Conservation (phyloP, 2,797 vertebrate species). For the Silurus lanzhouensis region DNA sequence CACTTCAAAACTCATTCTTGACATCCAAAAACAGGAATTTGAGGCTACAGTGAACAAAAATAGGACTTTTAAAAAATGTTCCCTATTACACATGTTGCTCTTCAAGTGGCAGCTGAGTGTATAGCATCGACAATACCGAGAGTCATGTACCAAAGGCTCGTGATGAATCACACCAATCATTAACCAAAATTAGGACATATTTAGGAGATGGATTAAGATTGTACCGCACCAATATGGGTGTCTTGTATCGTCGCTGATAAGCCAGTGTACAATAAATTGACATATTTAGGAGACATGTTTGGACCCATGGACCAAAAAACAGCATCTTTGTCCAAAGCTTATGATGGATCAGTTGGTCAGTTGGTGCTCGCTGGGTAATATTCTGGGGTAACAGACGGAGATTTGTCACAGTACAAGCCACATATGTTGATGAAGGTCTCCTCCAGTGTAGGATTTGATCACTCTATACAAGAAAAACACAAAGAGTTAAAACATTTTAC, state of each 20-base stretch:
- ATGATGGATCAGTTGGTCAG: constrained; percentile 14
- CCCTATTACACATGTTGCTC: not conserved
- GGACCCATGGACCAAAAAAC: constrained; percentile 16
- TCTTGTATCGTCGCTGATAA: not conserved
- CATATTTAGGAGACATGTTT: constrained; percentile 10
- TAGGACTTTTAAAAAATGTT: not conserved
- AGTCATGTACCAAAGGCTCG: not conserved
- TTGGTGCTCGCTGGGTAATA: constrained; percentile 32
- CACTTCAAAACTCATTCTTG: not conserved
- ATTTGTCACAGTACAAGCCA: constrained; percentile 36
- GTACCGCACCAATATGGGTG: not conserved
- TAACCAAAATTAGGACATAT: not conserved
- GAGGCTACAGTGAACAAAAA: not conserved
- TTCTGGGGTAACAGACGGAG: constrained; percentile 35
- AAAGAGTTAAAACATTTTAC: not conserved
- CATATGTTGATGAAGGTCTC: constrained; percentile 27
- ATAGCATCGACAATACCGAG: not conserved
- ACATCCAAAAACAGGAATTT: not conserved
- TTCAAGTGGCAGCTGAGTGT: not conserved
- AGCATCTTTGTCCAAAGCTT: not conserved
- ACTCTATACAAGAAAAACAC: not conserved
- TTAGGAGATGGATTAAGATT: not conserved
- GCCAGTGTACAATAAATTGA: not conserved
- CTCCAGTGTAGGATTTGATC: not conserved
- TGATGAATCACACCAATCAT: not conserved